phyloP scores from a whole-genome alignment of 2,797 vertebrate genomes.

The Myripristis jacobus region DNA sequence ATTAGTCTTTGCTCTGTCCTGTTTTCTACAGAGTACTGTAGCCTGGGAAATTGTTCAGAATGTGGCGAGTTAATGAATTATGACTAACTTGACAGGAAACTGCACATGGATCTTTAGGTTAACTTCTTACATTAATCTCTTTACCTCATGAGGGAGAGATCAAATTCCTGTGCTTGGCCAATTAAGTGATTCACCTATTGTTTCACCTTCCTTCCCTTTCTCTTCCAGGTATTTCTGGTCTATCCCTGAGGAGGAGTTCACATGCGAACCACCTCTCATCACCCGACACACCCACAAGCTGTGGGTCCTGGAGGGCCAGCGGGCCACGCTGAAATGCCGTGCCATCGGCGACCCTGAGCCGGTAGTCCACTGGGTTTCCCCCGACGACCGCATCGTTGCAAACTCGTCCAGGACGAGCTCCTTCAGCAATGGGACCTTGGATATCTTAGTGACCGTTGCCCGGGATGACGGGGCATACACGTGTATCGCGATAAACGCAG shows the following conservation, averaged over 20 bases:
- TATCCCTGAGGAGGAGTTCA: conserved; percentile 93
- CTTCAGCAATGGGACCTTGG: conserved; percentile 91
- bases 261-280: conserved; percentile 93
- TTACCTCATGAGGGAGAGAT: not conserved
- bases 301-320: conserved; percentile 93
- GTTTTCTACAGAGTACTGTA: conserved; percentile 27
- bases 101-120: conserved; percentile 37
- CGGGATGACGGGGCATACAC: conserved; percentile 91
- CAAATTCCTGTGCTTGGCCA: conserved; percentile 5
- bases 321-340: conserved; percentile 89
- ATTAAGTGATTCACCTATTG: not conserved
- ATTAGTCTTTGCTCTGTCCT: conserved; percentile 45
- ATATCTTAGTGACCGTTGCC: conserved; percentile 89
- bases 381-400: conserved; percentile 90
- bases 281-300: conserved; percentile 93
- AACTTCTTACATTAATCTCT: conserved; percentile 38
- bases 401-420: conserved; percentile 90
- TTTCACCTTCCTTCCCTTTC: not conserved
- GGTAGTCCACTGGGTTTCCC: conserved; percentile 93
- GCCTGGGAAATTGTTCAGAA: conserved; percentile 15
- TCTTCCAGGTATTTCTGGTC: conserved; percentile 90
- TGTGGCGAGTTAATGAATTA: conserved; percentile 30
- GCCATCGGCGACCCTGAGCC: conserved; percentile 92
- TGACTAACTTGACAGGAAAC: conserved; percentile 27
- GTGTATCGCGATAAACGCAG: conserved; percentile 93